A percentile compares a stretch with the other conserved stretches of the same genome.
Evolutionary conservation across 1,140 invertebrate species (phyloP).

Genomic region (Bombus sylvicola): DNA sequence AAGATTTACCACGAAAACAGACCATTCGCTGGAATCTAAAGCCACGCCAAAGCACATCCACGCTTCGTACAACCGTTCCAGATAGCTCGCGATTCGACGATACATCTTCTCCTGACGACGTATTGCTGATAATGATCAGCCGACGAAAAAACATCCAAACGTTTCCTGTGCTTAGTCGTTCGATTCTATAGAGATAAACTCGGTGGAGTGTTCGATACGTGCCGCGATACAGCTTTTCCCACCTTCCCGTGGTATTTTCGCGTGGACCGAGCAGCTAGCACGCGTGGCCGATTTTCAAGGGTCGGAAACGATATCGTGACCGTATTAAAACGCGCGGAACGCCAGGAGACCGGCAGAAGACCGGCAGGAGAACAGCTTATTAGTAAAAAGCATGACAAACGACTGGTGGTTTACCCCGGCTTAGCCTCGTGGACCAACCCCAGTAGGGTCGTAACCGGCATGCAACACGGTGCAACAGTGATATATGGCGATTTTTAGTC

Average conservation of each 20-base stretch:
- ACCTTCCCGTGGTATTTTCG: neutral
- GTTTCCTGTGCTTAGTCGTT: neutral
- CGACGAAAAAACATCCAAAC: neutral
- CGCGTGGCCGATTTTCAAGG: slow-evolving; percentile 32
- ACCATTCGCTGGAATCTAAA: neutral
- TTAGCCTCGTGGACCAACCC: slow-evolving; percentile 69
- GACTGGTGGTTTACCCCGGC: slow-evolving; percentile 73
- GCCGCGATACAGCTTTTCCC: too few species aligned
- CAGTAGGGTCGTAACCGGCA: slow-evolving; percentile 70
- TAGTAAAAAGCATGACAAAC: slow-evolving; percentile 78
- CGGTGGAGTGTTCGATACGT: neutral
- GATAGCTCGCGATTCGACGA: neutral
- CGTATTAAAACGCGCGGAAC: slow-evolving; percentile 60
- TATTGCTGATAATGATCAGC: slow-evolving; percentile 10
- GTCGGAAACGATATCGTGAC: slow-evolving; percentile 36
- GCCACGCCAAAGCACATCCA: too few species aligned
- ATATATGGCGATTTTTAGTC: slow-evolving; percentile 77
- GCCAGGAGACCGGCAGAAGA: slow-evolving; percentile 48
- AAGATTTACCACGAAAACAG: slow-evolving; percentile 37
- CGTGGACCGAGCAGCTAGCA: neutral
- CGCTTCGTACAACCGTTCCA: too few species aligned
- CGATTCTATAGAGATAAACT: too few species aligned
- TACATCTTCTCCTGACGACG: neutral
- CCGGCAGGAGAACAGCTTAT: slow-evolving; percentile 69
- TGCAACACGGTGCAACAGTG: slow-evolving; percentile 68